phyloP scores from a whole-genome alignment of 2,113 vertebrate genomes.

The Thinocorus orbignyianus region DNA sequence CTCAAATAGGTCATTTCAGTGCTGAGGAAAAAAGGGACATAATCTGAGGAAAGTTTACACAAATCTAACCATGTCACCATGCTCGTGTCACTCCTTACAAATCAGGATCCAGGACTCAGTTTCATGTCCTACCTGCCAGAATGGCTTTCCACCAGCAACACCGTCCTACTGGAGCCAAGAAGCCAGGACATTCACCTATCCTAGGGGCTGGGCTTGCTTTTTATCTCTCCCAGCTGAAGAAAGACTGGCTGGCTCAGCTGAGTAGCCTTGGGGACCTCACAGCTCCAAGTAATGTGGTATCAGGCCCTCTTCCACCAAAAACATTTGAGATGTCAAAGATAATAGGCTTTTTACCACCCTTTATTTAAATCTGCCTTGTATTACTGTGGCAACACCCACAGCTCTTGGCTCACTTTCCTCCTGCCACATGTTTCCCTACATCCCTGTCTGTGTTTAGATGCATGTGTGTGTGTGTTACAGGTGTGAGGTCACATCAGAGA shows the following conservation, averaged over 20 bases:
- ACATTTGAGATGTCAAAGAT: too few species aligned
- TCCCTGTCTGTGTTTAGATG: rapidly evolving
- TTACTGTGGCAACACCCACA: not conserved
- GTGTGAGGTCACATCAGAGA: too few species aligned
- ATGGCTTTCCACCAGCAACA: not conserved
- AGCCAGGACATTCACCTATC: not conserved
- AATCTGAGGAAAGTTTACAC: not conserved
- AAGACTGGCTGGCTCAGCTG: not conserved
- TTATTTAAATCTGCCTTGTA: not conserved
- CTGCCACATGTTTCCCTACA: rapidly evolving
- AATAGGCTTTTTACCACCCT: not conserved
- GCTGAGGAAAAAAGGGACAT: not conserved
- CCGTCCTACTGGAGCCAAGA: too few species aligned
- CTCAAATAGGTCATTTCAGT: not conserved
- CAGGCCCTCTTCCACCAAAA: not conserved
- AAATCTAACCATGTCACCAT: not conserved
- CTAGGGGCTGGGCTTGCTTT: not conserved
- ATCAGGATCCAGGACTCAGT: rapidly evolving
- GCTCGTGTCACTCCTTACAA: not conserved
- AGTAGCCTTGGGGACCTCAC: not conserved
- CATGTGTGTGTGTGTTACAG: not conserved
- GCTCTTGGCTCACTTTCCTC: not conserved
- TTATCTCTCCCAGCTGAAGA: not conserved
- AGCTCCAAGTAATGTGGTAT: not conserved
- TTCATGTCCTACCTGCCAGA: not conserved